A percentile compares a stretch with the other conserved stretches of the same genome.
Conservation (phyloP, 2,888 invertebrate genomes). For the Mesoligia furuncula region DNA sequence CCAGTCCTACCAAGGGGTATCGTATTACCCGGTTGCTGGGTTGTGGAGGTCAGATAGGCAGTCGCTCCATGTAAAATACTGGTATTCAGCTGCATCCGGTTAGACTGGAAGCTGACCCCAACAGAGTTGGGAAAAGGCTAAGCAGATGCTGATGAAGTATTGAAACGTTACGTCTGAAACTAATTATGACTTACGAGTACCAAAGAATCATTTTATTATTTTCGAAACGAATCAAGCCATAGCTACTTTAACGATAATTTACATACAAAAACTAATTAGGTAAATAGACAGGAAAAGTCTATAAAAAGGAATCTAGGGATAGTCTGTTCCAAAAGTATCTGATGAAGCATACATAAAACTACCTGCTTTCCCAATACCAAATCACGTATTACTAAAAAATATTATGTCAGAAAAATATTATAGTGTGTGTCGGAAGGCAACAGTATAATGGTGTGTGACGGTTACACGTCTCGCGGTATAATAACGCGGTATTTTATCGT, state of each 20-base stretch:
- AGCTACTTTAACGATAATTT: background rate
- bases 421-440: conserved; percentile 29
- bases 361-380: no score
- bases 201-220: background rate
- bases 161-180: no score
- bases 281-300: background rate
- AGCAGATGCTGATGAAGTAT: no score
- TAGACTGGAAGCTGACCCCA: no score
- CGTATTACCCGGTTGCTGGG: no score
- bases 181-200: background rate
- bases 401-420: conserved; percentile 19
- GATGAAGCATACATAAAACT: no score
- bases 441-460: conserved; percentile 49
- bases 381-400: conserved; percentile 15
- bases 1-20: no score
- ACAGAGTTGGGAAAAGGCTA: no score
- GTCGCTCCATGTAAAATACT: no score
- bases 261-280: background rate
- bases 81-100: no score
- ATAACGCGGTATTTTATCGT: conserved; percentile 68
- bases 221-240: background rate
- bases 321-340: background rate
- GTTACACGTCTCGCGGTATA: conserved; percentile 54
- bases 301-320: no score
- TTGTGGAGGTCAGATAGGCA: no score